Percentiles rank a stretch among this genome's conserved stretches.
phyloP scores from a whole-genome alignment of 2,113 vertebrate genomes.

The Plecotus auritus region DNA sequence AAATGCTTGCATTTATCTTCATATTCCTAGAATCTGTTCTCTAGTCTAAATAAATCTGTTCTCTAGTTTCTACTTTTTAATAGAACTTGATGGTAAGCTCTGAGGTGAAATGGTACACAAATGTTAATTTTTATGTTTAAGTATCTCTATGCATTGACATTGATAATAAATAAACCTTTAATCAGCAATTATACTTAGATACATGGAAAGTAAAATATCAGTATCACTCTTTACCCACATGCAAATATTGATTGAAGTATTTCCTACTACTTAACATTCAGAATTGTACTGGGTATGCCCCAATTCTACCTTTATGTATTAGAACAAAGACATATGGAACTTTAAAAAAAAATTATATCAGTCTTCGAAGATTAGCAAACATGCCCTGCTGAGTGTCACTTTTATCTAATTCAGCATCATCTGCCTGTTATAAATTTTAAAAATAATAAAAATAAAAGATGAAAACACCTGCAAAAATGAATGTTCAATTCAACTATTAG shows the following conservation, averaged over 20 bases:
- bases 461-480: slow-evolving; percentile 66
- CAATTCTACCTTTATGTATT: not conserved
- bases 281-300: not conserved
- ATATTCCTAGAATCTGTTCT: not conserved
- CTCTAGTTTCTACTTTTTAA: not conserved
- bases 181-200: not conserved
- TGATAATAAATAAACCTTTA: not conserved
- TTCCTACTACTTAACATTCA: slow-evolving; percentile 28
- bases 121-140: not conserved
- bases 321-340: not conserved
- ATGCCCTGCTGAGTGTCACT: not conserved
- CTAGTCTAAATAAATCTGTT: not conserved
- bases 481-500: slow-evolving; percentile 73
- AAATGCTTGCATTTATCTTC: not conserved
- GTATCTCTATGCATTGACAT: not conserved
- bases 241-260: not conserved
- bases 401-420: slow-evolving; percentile 21
- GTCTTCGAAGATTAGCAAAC: not conserved
- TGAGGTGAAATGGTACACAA: not conserved
- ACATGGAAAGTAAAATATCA: not conserved
- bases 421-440: slow-evolving; percentile 36
- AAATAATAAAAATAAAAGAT: slow-evolving; percentile 15
- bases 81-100: not conserved
- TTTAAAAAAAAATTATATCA: not conserved
- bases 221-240: not conserved